Base-by-base conservation (phyloP, 2,888 invertebrate species). In the Leucoma salicis region DNA sequence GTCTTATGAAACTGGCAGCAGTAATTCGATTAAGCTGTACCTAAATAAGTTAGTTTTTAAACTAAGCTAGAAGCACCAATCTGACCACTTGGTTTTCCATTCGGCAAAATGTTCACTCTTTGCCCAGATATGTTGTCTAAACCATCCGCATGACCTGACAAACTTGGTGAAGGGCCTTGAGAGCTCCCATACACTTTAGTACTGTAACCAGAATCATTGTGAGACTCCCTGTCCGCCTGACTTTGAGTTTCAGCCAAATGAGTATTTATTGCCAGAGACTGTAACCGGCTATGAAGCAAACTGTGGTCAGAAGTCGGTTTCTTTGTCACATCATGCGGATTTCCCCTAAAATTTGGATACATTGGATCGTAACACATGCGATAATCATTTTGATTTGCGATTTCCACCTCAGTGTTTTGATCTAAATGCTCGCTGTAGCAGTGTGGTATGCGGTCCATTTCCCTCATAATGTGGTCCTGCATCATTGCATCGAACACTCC, bases 141-240 rank as follows among this genome's bases (percentile, higher is more conserved):
- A 39, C 76, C 67, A 39, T 90, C 90, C 27, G 85, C 83, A 50
- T 90, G 87, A 7, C 92, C 93, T 24, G 94, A 94, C 34, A 94
- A 85, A 70, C 94, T 94, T 1, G 95, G 94, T n/a, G 94, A 94
- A 16, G 95, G 94, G 0, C 95, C 94, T 66, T 94, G 93, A 5
- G 94, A 94, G 54, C 94, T 94, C 0, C 94, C 94, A 54, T 95
- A 95, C 57, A 95, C 94, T 67, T 95, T 94, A 27, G 95, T 95
- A 63, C 95, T 95, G 74, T 96, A 96, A 0, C 96, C 96, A 0
- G 96, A 96, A 78, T 96, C 96, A 55, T 95, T 95, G 70, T 94
- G 95, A 0, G 93, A 92, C 62, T 94, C 94, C 38, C 93, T 78
- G 57, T 93, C 93, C 0, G 90, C 69, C 57, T 90, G 90, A 54